Evolutionary conservation across 2,113 vertebrate species (phyloP).

Genomic region (Hemiscyllium ocellatum): DNA sequence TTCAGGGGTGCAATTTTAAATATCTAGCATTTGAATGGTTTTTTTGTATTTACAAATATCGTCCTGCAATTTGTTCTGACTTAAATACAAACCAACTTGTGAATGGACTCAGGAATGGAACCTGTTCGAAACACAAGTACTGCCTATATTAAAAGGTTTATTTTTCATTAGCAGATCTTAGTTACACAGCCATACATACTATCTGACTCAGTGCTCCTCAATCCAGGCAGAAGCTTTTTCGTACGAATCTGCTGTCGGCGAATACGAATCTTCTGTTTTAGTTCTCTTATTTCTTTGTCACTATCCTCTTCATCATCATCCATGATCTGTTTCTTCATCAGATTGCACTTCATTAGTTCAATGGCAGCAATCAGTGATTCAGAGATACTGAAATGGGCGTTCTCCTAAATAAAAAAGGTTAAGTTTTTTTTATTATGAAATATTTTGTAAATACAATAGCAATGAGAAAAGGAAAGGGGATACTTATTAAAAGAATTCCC

Average conservation of each 20-base stretch:
- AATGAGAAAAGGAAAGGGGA: not conserved
- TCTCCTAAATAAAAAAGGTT: slow-evolving; percentile 65
- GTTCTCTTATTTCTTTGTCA: slow-evolving; percentile 88
- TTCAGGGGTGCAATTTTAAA: too few relatives aligned
- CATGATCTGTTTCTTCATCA: slow-evolving; percentile 66
- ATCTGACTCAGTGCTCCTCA: slow-evolving; percentile 54
- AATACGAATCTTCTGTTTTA: slow-evolving; percentile 91
- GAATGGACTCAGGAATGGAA: too few relatives aligned
- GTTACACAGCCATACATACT: slow-evolving; percentile 51
- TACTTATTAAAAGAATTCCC: not conserved
- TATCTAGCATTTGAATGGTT: too few relatives aligned
- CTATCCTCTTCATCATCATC: slow-evolving; percentile 70
- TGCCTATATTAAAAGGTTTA: not conserved
- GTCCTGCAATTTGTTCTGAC: too few relatives aligned
- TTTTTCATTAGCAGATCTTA: not conserved
- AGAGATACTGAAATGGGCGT: slow-evolving; percentile 95
- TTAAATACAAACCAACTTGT: too few relatives aligned
- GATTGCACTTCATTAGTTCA: slow-evolving; percentile 95
- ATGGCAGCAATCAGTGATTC: slow-evolving; percentile 96
- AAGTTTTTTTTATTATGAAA: not conserved
- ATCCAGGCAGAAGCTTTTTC: slow-evolving; percentile 56
- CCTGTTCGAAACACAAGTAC: not conserved
- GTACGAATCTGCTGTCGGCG: slow-evolving; percentile 85
- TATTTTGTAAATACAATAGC: not conserved
- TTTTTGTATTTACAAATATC: too few relatives aligned